phyloP scores from a whole-genome alignment of 2,113 vertebrate species.

The Dissostichus mawsoni region DNA sequence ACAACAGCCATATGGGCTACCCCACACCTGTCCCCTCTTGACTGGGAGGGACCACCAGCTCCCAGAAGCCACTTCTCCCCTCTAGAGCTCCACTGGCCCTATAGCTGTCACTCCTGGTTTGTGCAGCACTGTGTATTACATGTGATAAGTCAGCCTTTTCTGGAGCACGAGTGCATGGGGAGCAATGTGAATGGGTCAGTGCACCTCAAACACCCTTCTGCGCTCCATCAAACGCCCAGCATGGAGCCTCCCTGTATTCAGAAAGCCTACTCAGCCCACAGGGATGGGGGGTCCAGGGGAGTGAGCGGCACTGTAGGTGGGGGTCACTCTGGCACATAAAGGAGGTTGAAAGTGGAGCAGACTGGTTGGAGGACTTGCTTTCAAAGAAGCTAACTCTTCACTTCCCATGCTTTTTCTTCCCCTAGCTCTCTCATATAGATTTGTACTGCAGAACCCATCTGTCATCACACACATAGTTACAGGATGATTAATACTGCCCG shows the following conservation, averaged over 20 bases:
- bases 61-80: slow-evolving; percentile 61
- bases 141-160: slow-evolving; percentile 90
- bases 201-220: slow-evolving; percentile 90
- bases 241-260: slow-evolving; percentile 84
- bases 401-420: slow-evolving; percentile 21
- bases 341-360: slow-evolving; percentile 60
- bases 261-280: slow-evolving; percentile 54
- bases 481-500: slow-evolving; percentile 48
- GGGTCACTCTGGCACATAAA: slow-evolving; percentile 60
- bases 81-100: slow-evolving; percentile 80
- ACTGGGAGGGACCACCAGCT: slow-evolving; percentile 57
- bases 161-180: slow-evolving; percentile 88
- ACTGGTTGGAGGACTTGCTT: slow-evolving; percentile 68
- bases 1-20: slow-evolving; percentile 65
- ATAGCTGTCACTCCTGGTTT: slow-evolving; percentile 87
- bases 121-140: slow-evolving; percentile 86
- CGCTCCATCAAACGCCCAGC: slow-evolving; percentile 92
- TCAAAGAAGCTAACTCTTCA: slow-evolving; percentile 61
- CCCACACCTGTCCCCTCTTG: slow-evolving; percentile 65
- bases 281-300: slow-evolving; percentile 47
- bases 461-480: slow-evolving; percentile 37
- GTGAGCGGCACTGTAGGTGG: slow-evolving; percentile 59
- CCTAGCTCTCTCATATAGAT: slow-evolving; percentile 64
- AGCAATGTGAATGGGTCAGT: slow-evolving; percentile 87
- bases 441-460: slow-evolving; percentile 59